Percentiles rank a stretch among this genome's conserved stretches.
phyloP scores from a whole-genome alignment of 2,113 vertebrate genomes.

The Pterocles gutturalis region DNA sequence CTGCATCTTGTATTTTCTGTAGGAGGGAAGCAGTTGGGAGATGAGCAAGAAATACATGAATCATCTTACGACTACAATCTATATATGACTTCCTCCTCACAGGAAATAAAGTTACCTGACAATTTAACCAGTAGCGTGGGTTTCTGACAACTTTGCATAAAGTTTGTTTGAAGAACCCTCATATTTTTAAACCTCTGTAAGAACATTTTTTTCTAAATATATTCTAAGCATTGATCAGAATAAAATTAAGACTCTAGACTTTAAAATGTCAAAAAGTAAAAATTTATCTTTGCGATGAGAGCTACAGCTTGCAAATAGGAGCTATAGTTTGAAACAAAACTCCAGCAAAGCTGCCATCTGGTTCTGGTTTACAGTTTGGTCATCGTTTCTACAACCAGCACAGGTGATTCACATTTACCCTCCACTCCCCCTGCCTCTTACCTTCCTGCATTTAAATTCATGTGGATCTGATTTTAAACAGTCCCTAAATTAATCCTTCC shows the following conservation, averaged over 20 bases:
- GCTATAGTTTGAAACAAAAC: neutral
- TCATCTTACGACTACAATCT: slow-evolving; percentile 49
- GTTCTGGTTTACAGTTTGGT: neutral
- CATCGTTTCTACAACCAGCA: neutral
- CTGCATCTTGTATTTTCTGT: slow-evolving; percentile 21
- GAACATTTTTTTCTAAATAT: slow-evolving; percentile 19
- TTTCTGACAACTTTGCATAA: slow-evolving; percentile 25
- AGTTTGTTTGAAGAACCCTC: slow-evolving; percentile 41
- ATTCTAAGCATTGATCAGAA: neutral
- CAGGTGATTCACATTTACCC: neutral
- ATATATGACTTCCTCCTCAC: slow-evolving; percentile 28
- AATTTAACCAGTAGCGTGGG: slow-evolving; percentile 37
- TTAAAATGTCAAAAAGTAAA: neutral
- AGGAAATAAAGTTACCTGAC: slow-evolving; percentile 61
- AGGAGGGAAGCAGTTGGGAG: slow-evolving; percentile 34
- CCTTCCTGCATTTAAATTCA: neutral
- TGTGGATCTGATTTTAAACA: neutral
- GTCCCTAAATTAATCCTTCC: neutral
- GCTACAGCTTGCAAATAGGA: neutral
- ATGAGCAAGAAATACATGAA: slow-evolving; percentile 50
- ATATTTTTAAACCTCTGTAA: slow-evolving; percentile 18
- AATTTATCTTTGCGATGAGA: neutral
- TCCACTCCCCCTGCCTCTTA: neutral
- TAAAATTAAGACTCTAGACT: neutral
- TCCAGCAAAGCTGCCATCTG: neutral